Percentiles rank a stretch among this genome's conserved stretches.
These are phyloP conservation scores for Tipula confusa DNA, from an alignment of 2,888 invertebrate species.

Conservation along the genomic window DNA sequence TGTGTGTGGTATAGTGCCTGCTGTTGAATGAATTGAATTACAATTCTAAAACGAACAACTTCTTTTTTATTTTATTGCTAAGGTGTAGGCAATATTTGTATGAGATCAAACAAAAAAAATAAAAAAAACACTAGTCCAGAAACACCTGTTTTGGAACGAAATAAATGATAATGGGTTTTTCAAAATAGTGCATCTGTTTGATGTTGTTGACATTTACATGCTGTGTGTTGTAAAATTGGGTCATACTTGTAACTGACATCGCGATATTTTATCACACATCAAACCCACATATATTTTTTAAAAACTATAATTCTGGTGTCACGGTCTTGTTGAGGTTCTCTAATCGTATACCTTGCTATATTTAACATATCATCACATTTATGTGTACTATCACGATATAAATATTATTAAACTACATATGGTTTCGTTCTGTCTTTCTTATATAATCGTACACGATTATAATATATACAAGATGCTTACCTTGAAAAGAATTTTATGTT, in stretches of 20 bases:
- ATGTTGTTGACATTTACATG: neutral
- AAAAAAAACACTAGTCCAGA: neutral
- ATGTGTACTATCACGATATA: neutral
- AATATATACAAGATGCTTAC: neutral
- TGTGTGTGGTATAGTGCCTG: neutral
- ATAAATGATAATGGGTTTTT: neutral
- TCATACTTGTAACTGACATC: too few species aligned
- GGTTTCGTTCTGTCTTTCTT: neutral
- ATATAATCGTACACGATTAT: neutral
- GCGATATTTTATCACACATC: neutral
- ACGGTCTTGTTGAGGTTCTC: neutral
- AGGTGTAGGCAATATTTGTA: slow-evolving; percentile 7
- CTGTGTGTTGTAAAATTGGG: neutral
- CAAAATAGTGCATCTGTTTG: neutral
- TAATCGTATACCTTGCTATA: neutral
- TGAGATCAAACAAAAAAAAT: neutral
- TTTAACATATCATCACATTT: neutral
- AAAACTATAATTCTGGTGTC: neutral
- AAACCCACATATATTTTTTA: neutral
- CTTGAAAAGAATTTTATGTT: slow-evolving; percentile 1
- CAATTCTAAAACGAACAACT: neutral
- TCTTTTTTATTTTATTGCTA: neutral
- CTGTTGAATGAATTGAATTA: neutral
- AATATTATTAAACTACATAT: neutral
- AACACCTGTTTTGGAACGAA: neutral